Evolutionary conservation across 2,888 invertebrate species (phyloP), one percentile per base, ranked within the genome.

Genomic region (Meiosimyza decipiens): DNA sequence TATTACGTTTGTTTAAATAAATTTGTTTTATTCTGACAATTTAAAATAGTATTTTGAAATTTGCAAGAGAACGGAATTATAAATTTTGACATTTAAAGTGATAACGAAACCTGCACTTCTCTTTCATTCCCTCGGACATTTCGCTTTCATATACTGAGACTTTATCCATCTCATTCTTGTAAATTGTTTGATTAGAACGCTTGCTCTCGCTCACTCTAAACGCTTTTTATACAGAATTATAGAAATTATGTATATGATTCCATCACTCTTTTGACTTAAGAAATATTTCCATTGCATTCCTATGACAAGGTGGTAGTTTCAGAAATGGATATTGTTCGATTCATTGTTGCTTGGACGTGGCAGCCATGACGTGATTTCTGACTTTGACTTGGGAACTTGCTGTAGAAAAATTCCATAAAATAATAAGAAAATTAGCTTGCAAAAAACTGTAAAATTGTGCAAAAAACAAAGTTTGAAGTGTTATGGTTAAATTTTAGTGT

Each of bases 261-360:
- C 71, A 71, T 59, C 54, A 66, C 71, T 54, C 63, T 70, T 22
- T 18, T 7, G 9, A 54, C n/a, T 18, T n/a, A 13, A 16, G 1
- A 12, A 54, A 54, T 11, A 54, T 22, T 33, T 50, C 72, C 71
- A 73, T 40, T 59, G 60, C 69, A 72, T 74, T 75, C 71, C 71
- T 74, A 54, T 70, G 70, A 11, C 47, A 22, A 63, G 16, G 22
- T 47, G 54, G 50, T 70, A 50, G 62, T 52, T 22, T n/a, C n/a
- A 70, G 63, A 70, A 71, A 63, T 83, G 79, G 79, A 81, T 82
- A 82, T 80, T 78, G 77, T 82, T 82, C 85, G 80, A 83, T 84
- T 85, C 84, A 86, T 86, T 85, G 85, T 85, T 85, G 85, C 86
- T 85, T 86, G 85, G 84, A 85, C 85, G 85, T 85, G 85, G 85